Percentiles rank a stretch among this genome's conserved stretches.
Conservation (phyloP, 2,888 invertebrate species). For the Ceramica pisi region DNA sequence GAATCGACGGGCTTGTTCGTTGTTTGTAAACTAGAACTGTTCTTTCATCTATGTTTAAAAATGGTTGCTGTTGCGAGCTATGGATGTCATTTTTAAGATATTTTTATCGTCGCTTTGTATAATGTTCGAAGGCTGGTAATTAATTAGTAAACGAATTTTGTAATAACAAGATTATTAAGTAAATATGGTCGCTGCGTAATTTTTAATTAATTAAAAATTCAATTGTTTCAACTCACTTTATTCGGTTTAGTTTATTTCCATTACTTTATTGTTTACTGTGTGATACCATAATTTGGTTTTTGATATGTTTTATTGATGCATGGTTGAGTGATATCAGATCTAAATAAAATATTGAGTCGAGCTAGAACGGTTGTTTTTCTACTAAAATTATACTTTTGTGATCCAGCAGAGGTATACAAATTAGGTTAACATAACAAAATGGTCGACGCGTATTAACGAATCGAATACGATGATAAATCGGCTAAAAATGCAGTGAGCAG, state of each 20-base stretch:
- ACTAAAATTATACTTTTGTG: slow-evolving; percentile 28
- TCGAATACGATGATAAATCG: slow-evolving; percentile 26
- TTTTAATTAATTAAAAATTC: slow-evolving; percentile 54
- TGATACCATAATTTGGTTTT: slow-evolving; percentile 38
- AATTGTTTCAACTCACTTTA: slow-evolving; percentile 60
- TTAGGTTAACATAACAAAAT: slow-evolving; percentile 15
- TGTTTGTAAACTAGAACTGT: background rate
- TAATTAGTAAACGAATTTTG: slow-evolving; percentile 62
- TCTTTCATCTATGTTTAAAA: slow-evolving; percentile 4
- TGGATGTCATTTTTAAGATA: slow-evolving; percentile 37
- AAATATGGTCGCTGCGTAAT: slow-evolving; percentile 61
- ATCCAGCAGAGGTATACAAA: slow-evolving; percentile 16
- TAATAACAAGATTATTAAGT: slow-evolving; percentile 55
- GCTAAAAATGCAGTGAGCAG: slow-evolving; percentile 21
- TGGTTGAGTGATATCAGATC: slow-evolving; percentile 35
- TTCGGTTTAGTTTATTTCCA: slow-evolving; percentile 54
- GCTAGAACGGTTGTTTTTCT: slow-evolving; percentile 46
- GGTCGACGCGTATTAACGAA: slow-evolving; percentile 20
- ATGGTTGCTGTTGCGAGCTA: slow-evolving; percentile 5
- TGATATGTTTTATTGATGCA: slow-evolving; percentile 37
- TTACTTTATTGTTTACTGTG: slow-evolving; percentile 45
- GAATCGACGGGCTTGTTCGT: background rate
- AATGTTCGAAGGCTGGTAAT: slow-evolving; percentile 64
- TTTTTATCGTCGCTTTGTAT: slow-evolving; percentile 57
- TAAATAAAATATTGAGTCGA: slow-evolving; percentile 49